Evolutionary conservation across 2,113 vertebrate species (phyloP).

Genomic region (Fukomys damarensis): DNA sequence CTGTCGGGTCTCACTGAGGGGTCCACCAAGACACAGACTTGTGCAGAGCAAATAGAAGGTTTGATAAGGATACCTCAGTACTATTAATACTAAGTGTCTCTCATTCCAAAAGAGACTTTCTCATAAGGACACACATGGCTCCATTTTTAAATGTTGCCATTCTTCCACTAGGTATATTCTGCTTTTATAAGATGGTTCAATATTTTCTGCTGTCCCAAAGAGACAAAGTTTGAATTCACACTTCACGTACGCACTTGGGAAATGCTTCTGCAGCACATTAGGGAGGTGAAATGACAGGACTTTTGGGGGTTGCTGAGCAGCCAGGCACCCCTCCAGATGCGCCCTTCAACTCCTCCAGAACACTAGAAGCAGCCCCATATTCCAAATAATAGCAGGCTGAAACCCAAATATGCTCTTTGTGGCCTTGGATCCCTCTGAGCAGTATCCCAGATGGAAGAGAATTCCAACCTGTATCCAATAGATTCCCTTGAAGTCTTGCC

Average conservation of each 20-base stretch:
- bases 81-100: neutral
- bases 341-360: neutral
- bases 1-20: neutral
- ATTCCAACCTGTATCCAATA: conserved; percentile 30
- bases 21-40: neutral
- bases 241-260: neutral
- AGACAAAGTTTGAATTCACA: neutral
- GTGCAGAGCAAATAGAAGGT: neutral
- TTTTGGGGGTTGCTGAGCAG: neutral
- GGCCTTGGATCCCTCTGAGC: conserved; percentile 32
- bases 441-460: conserved; percentile 10
- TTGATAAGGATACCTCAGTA: neutral
- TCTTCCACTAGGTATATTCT: neutral
- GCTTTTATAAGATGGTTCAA: neutral
- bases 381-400: conserved; percentile 51
- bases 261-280: neutral
- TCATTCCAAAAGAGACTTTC: neutral
- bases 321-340: conserved; percentile 34
- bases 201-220: neutral
- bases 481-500: conserved; percentile 27
- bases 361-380: neutral
- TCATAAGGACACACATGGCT: neutral
- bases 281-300: neutral
- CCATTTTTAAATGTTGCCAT: neutral
- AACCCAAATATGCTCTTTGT: conserved; percentile 72